A percentile compares a stretch with the other conserved stretches of the same genome.
Evolutionary conservation across 2,888 invertebrate species (phyloP).

Genomic region (Sinohyriopsis cumingii): DNA sequence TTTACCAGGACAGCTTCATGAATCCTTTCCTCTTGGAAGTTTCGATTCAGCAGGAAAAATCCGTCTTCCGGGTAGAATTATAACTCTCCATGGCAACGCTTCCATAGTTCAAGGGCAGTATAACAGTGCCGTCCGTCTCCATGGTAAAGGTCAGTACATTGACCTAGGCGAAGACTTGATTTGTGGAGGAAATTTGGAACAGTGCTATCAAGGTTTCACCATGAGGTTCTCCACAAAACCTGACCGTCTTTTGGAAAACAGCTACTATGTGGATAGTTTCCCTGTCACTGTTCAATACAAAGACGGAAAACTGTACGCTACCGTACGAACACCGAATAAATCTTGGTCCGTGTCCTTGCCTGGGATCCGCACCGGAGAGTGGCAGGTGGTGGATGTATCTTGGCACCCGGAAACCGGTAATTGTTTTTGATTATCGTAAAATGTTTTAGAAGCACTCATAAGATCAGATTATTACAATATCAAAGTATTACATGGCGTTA

Average conservation of each 20-base stretch:
- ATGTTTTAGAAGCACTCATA: neutral
- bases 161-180: slow-evolving; percentile 63
- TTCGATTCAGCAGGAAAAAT: slow-evolving; percentile 27
- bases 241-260: slow-evolving; percentile 52
- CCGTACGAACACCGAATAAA: slow-evolving; percentile 55
- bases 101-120: slow-evolving; percentile 38
- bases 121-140: slow-evolving; percentile 47
- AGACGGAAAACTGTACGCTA: slow-evolving; percentile 59
- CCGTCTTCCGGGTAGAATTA: slow-evolving; percentile 39
- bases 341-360: slow-evolving; percentile 59
- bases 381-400: slow-evolving; percentile 61
- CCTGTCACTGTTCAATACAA: slow-evolving; percentile 64
- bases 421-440: neutral
- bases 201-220: slow-evolving; percentile 66
- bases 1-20: slow-evolving; percentile 24
- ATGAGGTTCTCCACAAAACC: slow-evolving; percentile 59
- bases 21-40: slow-evolving; percentile 28
- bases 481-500: too few species aligned
- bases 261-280: slow-evolving; percentile 66
- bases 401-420: slow-evolving; percentile 62
- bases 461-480: too few species aligned
- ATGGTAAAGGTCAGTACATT: slow-evolving; percentile 63
- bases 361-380: slow-evolving; percentile 48
- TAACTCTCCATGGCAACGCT: slow-evolving; percentile 45
- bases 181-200: slow-evolving; percentile 64